Base-by-base conservation (phyloP, 2,797 vertebrate species). In the Epinephelus awoara region DNA sequence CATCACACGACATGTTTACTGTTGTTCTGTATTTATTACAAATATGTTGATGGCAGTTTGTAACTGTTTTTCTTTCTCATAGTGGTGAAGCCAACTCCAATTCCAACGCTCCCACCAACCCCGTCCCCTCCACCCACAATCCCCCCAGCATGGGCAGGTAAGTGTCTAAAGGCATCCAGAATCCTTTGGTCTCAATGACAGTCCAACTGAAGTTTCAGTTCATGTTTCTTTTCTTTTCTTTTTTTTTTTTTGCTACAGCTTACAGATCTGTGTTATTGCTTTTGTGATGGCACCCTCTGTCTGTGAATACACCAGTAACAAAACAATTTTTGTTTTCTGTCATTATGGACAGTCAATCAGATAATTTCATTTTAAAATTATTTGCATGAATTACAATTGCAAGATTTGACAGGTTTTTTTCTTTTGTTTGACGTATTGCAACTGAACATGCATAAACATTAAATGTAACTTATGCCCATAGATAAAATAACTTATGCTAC, bases 121-220 rank as follows among this genome's bases (percentile, higher is more conserved):
- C 97, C 97, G 10, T 95, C 96, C 8, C 97, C 97, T 4, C 97
- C 97, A 14, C 98, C 98, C 44, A 99, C 98, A 46, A 97, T 99
- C 55, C 98, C 98, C 58, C 98, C 98, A 0, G 97, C 95, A 25
- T 96, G 97, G 77, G 96, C 97, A 80, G 98, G 98, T 99, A 92
- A 92, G 95, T 10, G 23, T 21, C 13, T 3, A 11, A 19, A 0
- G 4, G 4, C 4, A 51, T 50, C 40, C 49, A 29, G 1, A 25
- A 11, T 49, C 5, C 27, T 72, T 44, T 42, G 61, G 44, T 44
- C n/a, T 51, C 34, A 15, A 8, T n/a, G 0, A 21, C 14, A n/a
- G 6, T 44, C 3, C 2, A 19, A 2, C 34, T 52, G n/a, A 52
- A 8, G 18, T 14, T 15, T 9, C 1, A 50, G n/a, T 15, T 12